Conservation (phyloP, 2,888 invertebrate genomes). For the Caenorhabditis sp. region DNA sequence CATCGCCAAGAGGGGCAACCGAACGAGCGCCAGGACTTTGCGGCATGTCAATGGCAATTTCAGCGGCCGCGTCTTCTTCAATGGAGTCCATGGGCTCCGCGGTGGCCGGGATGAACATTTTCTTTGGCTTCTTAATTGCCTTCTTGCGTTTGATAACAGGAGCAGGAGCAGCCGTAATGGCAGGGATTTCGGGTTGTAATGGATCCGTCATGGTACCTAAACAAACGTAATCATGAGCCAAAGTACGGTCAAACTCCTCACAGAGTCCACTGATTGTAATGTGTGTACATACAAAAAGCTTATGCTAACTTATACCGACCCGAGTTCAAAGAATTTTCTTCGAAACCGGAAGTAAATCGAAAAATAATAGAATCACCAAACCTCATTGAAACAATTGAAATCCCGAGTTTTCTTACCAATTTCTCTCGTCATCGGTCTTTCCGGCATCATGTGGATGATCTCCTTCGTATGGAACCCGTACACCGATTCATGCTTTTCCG, state of each 20-base stretch:
- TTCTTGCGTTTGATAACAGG: constrained; percentile 47
- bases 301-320: too few relatives aligned
- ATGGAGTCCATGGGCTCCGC: constrained; percentile 37
- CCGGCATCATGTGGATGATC: constrained; percentile 53
- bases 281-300: too few relatives aligned
- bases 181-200: constrained; percentile 9
- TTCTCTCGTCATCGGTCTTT: constrained; percentile 48
- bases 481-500: constrained; percentile 55
- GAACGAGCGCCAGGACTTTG: constrained; percentile 51
- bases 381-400: too few relatives aligned
- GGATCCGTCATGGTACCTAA: constrained; percentile 55
- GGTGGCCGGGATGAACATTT: constrained; percentile 55
- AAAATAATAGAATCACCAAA: too few relatives aligned
- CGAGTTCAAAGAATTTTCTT: too few relatives aligned
- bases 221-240: too few relatives aligned
- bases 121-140: constrained; percentile 52
- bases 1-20: constrained; percentile 48
- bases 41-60: constrained; percentile 44
- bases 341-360: too few relatives aligned
- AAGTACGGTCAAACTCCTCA: too few relatives aligned
- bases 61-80: constrained; percentile 43
- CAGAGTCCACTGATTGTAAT: too few relatives aligned
- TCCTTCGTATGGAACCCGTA: constrained; percentile 61
- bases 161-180: constrained; percentile 8
- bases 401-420: constrained; percentile 36